Evolutionary conservation across 1,140 invertebrate species (phyloP).

Genomic region (Asobara japonica): DNA sequence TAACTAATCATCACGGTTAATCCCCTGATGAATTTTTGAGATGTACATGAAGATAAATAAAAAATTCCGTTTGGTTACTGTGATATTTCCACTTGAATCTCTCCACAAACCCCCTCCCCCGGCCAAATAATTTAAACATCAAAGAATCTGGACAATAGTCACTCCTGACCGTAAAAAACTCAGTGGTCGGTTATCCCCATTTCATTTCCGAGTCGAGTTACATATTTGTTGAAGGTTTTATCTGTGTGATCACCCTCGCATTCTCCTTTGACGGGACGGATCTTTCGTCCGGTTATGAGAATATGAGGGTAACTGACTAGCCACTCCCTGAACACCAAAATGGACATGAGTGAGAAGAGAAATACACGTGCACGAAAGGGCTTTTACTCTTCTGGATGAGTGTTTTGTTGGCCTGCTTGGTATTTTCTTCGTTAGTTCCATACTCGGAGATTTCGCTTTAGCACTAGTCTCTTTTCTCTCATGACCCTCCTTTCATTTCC

Average conservation of each 20-base stretch:
- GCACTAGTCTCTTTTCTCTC: slow-evolving; percentile 21
- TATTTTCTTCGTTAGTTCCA: slow-evolving; percentile 48
- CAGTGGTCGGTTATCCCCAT: slow-evolving; percentile 28
- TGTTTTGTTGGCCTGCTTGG: slow-evolving; percentile 38
- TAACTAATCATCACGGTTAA: no score
- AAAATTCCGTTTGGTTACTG: not conserved
- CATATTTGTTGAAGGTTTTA: slow-evolving; percentile 50
- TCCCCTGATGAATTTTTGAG: no score
- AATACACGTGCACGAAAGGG: slow-evolving; percentile 19
- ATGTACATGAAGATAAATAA: not conserved
- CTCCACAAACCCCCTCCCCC: not conserved
- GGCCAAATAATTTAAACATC: slow-evolving; percentile 22
- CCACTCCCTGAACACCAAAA: not conserved
- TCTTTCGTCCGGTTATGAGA: slow-evolving; percentile 43
- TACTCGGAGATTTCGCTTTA: slow-evolving; percentile 35
- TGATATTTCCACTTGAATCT: slow-evolving; percentile 11
- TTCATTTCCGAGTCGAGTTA: slow-evolving; percentile 43
- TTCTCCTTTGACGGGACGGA: slow-evolving; percentile 41
- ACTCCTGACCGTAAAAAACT: not conserved
- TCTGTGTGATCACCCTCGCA: slow-evolving; percentile 46
- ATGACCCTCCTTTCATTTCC: slow-evolving; percentile 25
- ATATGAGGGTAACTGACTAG: not conserved
- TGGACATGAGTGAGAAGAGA: slow-evolving; percentile 15
- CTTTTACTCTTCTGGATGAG: slow-evolving; percentile 9
- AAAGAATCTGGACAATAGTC: slow-evolving; percentile 26